Base-by-base conservation (phyloP, 2,888 invertebrate species). In the Aleiodes alternator region DNA sequence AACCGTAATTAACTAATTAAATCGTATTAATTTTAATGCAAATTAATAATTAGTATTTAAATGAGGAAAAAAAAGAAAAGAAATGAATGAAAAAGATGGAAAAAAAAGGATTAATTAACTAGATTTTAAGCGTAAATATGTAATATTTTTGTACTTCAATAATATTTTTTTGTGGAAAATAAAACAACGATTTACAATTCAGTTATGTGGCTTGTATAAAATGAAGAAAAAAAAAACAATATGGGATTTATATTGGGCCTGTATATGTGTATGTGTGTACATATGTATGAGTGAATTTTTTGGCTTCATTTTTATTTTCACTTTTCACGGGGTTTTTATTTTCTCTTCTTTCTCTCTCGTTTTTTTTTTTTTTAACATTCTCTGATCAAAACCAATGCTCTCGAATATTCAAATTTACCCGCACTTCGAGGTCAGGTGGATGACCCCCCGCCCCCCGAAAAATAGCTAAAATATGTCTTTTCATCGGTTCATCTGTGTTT, bases 71-170 rank as follows among this genome's bases (percentile, higher is more conserved):
- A 43, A 38, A 53, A 34, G 23, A 23, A 23, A 23, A 23, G 23
- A 23, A 23, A 23, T 23, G 23, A 59, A 48, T 38, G 34, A 16
- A 43, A 50, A 57, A 51, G 5, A 56, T 14, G 7, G 38, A 56
- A 71, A 56, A 53, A 29, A 51, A 23, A 23, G 23, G 23, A 23
- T 23, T 23, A n/a, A 61, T 48, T 53, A 43, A 48, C 59, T 70
- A 75, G 61, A 61, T 48, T 69, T 70, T 59, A 38, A 14, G 38
- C 56, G 72, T 43, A 75, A 71, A 55, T 69, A 80, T 88, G 86
- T 88, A 87, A 87, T 87, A 88, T 87, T 88, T 88, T 87, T 88
- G 88, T 88, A 88, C 82, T 83, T 76, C 38, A 56, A 73, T 55
- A 55, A 64, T 51, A 72, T 68, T 69, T 69, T 23, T 77, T 76